Percentiles rank a stretch among this genome's conserved stretches.
Evolutionary conservation across 1,140 invertebrate genomes (phyloP).

Genomic region (Eriosoma lanigerum): DNA sequence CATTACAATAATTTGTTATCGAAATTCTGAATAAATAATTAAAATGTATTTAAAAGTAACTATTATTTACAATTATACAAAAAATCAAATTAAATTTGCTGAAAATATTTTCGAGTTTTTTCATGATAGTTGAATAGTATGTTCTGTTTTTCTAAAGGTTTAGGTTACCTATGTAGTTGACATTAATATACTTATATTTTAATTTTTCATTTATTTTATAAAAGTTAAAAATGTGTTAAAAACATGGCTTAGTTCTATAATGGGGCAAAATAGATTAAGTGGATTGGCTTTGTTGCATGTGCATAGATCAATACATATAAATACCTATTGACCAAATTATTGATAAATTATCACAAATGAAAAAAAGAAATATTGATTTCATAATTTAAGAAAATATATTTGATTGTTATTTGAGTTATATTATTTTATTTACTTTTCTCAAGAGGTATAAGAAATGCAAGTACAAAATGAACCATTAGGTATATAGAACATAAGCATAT

Average conservation of each 20-base stretch:
- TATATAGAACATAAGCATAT: not conserved
- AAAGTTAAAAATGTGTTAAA: no score
- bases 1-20: no score
- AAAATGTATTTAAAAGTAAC: no score
- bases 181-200: not conserved
- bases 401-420: not conserved
- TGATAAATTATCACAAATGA: constrained; percentile 12
- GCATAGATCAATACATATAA: not conserved
- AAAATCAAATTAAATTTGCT: no score
- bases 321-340: not conserved
- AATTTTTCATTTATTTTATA: constrained; percentile 5
- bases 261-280: not conserved
- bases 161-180: no score
- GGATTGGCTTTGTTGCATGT: not conserved
- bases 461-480: not conserved
- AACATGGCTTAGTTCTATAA: not conserved
- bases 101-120: no score
- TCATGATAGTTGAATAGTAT: no score
- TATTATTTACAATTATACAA: no score
- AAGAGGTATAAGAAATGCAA: not conserved
- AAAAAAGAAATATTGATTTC: not conserved
- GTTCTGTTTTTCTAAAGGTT: no score
- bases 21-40: no score
- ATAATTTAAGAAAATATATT: constrained; percentile 1
- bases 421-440: constrained; percentile 4